Evolutionary conservation across 2,797 vertebrate genomes (phyloP).

Genomic region (Sparus aurata): DNA sequence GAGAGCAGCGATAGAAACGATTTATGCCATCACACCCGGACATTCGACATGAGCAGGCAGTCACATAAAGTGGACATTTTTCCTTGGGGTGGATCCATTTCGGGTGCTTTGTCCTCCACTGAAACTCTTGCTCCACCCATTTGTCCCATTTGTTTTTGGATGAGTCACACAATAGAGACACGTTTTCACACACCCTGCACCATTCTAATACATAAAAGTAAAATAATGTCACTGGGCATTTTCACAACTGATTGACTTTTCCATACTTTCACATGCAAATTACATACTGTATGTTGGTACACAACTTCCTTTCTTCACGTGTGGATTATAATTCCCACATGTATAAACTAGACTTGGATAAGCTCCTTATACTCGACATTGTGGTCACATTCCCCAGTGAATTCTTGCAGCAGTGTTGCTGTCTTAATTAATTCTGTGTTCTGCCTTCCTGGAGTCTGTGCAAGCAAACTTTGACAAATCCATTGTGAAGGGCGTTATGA

Average conservation of each 20-base stretch:
- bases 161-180: too few relatives aligned
- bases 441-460: conserved; percentile 17
- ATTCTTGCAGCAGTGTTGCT: conserved; percentile 14
- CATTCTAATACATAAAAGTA: too few relatives aligned
- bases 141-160: not conserved
- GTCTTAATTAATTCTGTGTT: conserved; percentile 36
- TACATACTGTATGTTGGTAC: too few relatives aligned
- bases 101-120: not conserved
- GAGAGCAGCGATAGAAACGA: conserved; percentile 30
- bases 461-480: conserved; percentile 21
- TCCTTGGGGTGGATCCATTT: not conserved
- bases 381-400: conserved; percentile 1
- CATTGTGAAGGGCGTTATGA: conserved; percentile 21
- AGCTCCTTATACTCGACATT: conserved; percentile 13
- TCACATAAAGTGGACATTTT: not conserved
- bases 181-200: too few relatives aligned
- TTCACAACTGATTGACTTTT: too few relatives aligned
- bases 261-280: too few relatives aligned
- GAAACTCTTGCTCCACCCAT: not conserved
- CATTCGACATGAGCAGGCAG: not conserved
- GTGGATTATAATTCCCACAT: too few relatives aligned
- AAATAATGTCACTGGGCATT: too few relatives aligned
- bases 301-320: too few relatives aligned
- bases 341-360: conserved; percentile 16
- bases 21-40: conserved; percentile 22